Percentiles rank a stretch among this genome's conserved stretches.
Evolutionary conservation across 2,797 vertebrate species (phyloP).

Genomic region (Periparus ater): DNA sequence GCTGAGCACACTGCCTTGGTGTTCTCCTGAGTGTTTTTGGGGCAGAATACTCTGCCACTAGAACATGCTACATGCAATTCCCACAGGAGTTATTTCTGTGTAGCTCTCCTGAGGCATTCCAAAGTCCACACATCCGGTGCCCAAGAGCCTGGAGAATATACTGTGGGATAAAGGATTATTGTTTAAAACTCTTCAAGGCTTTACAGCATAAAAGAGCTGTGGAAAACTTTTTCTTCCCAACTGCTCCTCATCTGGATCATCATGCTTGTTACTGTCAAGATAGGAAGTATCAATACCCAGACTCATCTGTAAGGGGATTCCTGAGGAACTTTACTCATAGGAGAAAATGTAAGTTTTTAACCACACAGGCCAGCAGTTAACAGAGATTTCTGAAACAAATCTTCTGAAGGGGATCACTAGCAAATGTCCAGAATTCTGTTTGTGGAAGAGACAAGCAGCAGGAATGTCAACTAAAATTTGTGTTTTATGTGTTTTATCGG

Average conservation of each 20-base stretch:
- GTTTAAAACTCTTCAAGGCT: not conserved
- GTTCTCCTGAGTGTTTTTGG: not conserved
- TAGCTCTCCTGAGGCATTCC: not conserved
- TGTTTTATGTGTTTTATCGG: not conserved
- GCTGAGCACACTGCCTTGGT: not conserved
- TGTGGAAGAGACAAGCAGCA: not conserved
- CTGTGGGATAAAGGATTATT: not conserved
- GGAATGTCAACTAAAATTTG: not conserved
- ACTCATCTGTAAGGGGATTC: not conserved
- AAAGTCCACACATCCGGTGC: not conserved
- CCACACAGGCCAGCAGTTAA: not conserved
- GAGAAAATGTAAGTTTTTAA: not conserved
- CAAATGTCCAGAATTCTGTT: not conserved
- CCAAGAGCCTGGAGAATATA: not conserved
- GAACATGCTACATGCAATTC: not conserved
- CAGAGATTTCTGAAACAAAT: not conserved
- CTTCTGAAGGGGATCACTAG: not conserved
- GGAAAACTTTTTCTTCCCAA: not conserved
- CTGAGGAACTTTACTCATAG: not conserved
- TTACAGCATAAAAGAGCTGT: not conserved
- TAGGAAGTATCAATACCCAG: not conserved
- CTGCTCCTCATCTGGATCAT: not conserved
- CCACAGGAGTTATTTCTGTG: not conserved
- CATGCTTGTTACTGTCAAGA: not conserved
- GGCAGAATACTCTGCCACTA: not conserved